Base-by-base conservation (phyloP, 2,797 vertebrate genomes). In the Cryptoprocta ferox region DNA sequence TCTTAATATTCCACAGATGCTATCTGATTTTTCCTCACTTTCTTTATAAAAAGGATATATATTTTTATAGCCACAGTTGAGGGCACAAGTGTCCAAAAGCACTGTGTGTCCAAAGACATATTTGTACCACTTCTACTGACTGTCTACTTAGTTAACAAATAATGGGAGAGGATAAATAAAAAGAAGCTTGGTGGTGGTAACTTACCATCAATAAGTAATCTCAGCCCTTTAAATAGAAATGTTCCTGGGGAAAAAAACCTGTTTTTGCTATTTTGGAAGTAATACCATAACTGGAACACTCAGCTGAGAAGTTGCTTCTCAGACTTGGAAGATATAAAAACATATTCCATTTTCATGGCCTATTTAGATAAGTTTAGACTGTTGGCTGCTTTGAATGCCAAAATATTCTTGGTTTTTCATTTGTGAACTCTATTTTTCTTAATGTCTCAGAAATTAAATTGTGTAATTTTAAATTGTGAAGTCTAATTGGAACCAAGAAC, bases 381-480 rank as follows among this genome's bases (percentile, higher is more conserved):
- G 12, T 63, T 37, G 75, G 37, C n/a, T 84, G 24, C 18, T 89
- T 94, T 37, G 18, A 83, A 89, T 76, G 39, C 18, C 61, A 76
- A 90, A 32, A 81, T 71, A 70, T 45, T 81, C 39, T 91, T 83
- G 18, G 39, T 83, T 28, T 66, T 78, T 42, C 21, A 42, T 71
- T 39, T 92, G 18, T 68, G 65, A 96, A 26, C 37, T 61, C 30
- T 18, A 71, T 85, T 53, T 83, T 71, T 53, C 65, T 66, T 45
- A 68, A 92, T 73, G 87, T 91, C n/a, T 87, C 26, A 39, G 16
- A 95, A 91, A 89, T 39, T 26, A 91, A 82, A 39, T 96, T 82
- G 89, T 92, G 30, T 32, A 13, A 61, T 84, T 85, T 63, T 68
- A 70, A 95, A 70, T 92, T 92, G 19, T 85, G 37, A 92, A 78